These are phyloP conservation scores for Geopemphigus sp. DNA, from an alignment of 1,140 invertebrate genomes.

Conservation along the genomic window DNA sequence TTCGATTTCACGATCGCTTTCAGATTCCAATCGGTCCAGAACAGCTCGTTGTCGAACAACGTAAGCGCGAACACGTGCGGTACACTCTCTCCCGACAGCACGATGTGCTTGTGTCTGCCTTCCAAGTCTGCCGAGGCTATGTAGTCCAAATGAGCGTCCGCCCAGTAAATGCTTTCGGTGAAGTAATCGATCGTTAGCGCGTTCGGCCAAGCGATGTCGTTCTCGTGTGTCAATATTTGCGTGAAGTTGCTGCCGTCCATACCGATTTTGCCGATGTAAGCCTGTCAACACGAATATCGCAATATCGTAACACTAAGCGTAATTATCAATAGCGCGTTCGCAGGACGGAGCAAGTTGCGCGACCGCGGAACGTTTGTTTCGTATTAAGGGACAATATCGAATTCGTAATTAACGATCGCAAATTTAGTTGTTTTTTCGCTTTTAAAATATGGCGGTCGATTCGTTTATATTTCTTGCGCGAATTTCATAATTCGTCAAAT, in stretches of 20 bases:
- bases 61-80: slow-evolving; percentile 93
- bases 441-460: too few relatives aligned
- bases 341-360: too few relatives aligned
- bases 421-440: too few relatives aligned
- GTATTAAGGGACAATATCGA: too few relatives aligned
- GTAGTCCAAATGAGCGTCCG: slow-evolving; percentile 97
- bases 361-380: too few relatives aligned
- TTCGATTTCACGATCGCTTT: slow-evolving; percentile 83
- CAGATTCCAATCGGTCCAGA: slow-evolving; percentile 98
- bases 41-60: slow-evolving; percentile 91
- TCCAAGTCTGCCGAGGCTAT: slow-evolving; percentile 92
- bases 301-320: too few relatives aligned
- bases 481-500: too few relatives aligned
- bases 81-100: slow-evolving; percentile 75
- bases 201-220: slow-evolving; percentile 97
- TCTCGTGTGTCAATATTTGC: slow-evolving; percentile 83
- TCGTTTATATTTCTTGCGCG: too few relatives aligned
- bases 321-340: too few relatives aligned
- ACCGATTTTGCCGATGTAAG: slow-evolving; percentile 95
- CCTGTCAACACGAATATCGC: slow-evolving; percentile 63
- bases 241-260: slow-evolving; percentile 94
- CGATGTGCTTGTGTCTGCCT: slow-evolving; percentile 78
- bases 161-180: slow-evolving; percentile 91
- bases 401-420: too few relatives aligned
- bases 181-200: slow-evolving; percentile 96